These are phyloP conservation scores for Hydropsyche betteni DNA, from an alignment of 2,888 invertebrate genomes.

Conservation along the genomic window DNA sequence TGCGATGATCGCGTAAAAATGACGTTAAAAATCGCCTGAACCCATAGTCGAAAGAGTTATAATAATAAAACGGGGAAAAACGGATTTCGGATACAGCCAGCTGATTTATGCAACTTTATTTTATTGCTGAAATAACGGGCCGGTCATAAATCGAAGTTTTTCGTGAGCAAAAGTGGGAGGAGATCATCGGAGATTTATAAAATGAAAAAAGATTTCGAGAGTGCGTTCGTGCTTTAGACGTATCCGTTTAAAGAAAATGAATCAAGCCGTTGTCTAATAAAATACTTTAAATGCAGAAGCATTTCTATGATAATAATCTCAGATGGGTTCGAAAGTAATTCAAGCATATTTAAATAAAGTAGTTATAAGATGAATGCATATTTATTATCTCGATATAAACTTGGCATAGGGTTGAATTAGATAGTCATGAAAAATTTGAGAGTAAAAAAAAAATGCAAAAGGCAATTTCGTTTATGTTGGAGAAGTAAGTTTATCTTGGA, in stretches of 20 bases:
- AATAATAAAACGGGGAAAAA: constrained; percentile 12
- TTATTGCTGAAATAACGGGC: constrained; percentile 19
- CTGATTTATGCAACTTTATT: constrained; percentile 30
- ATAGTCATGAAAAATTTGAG: not conserved
- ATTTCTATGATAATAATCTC: too few relatives aligned
- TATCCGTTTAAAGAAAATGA: constrained; percentile 1
- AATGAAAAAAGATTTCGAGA: not conserved
- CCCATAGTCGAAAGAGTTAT: constrained; percentile 24
- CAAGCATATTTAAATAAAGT: too few relatives aligned
- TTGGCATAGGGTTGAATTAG: too few relatives aligned
- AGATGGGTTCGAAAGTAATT: too few relatives aligned
- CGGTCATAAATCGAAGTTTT: constrained; percentile 18
- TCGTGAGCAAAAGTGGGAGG: not conserved
- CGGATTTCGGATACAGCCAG: constrained; percentile 13
- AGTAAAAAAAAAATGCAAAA: not conserved
- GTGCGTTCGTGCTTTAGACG: constrained; percentile 6
- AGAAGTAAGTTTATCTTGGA: constrained; percentile 1
- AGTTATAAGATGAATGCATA: too few relatives aligned
- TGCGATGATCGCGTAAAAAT: constrained; percentile 9
- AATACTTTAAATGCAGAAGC: too few relatives aligned
- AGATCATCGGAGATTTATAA: constrained; percentile 23
- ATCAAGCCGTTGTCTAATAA: too few relatives aligned
- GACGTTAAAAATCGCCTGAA: constrained; percentile 9
- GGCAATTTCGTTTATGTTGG: constrained; percentile 20
- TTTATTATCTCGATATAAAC: too few relatives aligned